Conservation (phyloP, 2,888 invertebrate species). For the Cataglyphis cursor region DNA sequence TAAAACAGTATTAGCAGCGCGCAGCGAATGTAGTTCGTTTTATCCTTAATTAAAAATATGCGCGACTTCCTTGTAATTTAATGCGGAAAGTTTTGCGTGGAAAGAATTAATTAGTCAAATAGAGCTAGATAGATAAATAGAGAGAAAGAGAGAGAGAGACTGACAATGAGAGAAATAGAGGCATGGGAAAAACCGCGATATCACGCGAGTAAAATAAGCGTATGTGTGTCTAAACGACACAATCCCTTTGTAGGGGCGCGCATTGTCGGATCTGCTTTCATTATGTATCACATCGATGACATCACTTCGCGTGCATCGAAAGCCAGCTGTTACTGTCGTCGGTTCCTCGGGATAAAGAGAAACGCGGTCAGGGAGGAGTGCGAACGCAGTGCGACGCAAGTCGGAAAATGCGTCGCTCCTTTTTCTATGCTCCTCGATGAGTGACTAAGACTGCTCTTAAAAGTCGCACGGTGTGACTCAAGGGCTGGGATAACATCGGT, state of each 20-base stretch:
- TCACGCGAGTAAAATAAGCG: neutral
- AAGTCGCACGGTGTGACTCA: slow-evolving; percentile 72
- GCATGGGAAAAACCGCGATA: slow-evolving; percentile 4
- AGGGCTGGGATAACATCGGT: slow-evolving; percentile 71
- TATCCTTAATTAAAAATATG: slow-evolving; percentile 45
- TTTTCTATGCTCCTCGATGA: slow-evolving; percentile 58
- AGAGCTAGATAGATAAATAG: neutral
- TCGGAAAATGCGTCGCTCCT: slow-evolving; percentile 37
- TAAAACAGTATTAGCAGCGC: slow-evolving; percentile 6
- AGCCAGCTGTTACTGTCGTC: slow-evolving; percentile 51
- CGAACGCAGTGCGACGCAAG: slow-evolving; percentile 14
- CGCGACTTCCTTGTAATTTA: slow-evolving; percentile 28
- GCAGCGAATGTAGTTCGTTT: slow-evolving; percentile 22
- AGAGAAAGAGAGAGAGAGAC: neutral
- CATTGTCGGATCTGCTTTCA: slow-evolving; percentile 12
- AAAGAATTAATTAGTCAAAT: slow-evolving; percentile 37
- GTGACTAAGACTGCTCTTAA: slow-evolving; percentile 74
- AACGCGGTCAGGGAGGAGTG: slow-evolving; percentile 58
- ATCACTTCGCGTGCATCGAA: slow-evolving; percentile 63
- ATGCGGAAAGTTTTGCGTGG: slow-evolving; percentile 14
- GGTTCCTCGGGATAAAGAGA: slow-evolving; percentile 55
- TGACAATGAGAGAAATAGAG: too few species aligned
- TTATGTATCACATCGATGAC: slow-evolving; percentile 63
- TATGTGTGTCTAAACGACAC: neutral
- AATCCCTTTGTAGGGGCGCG: neutral